These are phyloP conservation scores for Todiramphus chloris DNA, from an alignment of 2,113 vertebrate genomes.

Conservation along the genomic window DNA sequence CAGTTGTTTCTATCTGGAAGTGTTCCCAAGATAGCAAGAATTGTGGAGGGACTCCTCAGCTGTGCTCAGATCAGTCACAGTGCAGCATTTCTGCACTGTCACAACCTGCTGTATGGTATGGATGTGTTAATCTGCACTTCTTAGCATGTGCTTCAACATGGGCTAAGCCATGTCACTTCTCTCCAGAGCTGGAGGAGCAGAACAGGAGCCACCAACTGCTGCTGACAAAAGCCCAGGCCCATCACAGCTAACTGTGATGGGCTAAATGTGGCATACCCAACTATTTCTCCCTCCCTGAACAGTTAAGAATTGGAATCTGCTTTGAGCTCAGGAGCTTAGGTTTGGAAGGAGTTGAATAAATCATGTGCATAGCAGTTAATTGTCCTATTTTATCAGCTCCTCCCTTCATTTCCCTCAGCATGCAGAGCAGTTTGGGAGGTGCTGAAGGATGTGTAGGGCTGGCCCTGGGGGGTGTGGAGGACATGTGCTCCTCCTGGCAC, in stretches of 20 bases:
- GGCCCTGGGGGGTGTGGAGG: not conserved
- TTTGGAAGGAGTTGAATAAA: not conserved
- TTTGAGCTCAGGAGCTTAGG: not conserved
- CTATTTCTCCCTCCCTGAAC: not conserved
- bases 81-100: not conserved
- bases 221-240: not conserved
- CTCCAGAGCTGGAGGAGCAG: not conserved
- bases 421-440: not conserved
- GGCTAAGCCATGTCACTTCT: not conserved
- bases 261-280: not conserved
- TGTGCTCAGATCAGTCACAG: not conserved
- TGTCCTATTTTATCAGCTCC: not conserved
- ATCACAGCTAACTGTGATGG: no score
- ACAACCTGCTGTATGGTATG: accelerated
- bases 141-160: not conserved
- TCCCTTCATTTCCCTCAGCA: not conserved
- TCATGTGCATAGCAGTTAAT: not conserved
- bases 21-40: not conserved
- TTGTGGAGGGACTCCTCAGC: not conserved
- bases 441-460: not conserved
- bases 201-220: not conserved
- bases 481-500: not conserved
- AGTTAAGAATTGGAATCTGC: not conserved
- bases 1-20: not conserved
- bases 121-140: not conserved